phyloP scores from a whole-genome alignment of 2,113 vertebrate genomes.

The Cyprinodon variegatus region DNA sequence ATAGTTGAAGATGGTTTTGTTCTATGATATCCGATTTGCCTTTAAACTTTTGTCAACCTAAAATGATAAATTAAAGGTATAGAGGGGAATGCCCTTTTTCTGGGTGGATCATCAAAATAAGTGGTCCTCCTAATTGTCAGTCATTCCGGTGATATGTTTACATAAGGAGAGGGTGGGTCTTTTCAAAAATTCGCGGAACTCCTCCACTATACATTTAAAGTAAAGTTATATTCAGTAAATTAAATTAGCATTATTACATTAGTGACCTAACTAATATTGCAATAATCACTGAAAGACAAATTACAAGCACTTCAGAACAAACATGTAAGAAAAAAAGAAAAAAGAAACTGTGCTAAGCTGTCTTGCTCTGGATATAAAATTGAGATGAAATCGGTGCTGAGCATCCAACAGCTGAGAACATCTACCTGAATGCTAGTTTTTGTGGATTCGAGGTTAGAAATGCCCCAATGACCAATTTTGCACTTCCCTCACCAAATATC shows the following conservation, averaged over 20 bases:
- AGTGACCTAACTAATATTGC: too few relatives aligned
- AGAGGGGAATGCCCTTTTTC: too few relatives aligned
- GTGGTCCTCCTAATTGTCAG: too few relatives aligned
- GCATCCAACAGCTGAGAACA: neutral
- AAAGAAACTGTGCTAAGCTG: neutral
- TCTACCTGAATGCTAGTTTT: neutral
- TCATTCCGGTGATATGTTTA: too few relatives aligned
- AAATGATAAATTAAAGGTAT: too few relatives aligned
- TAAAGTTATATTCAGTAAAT: too few relatives aligned
- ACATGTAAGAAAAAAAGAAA: neutral
- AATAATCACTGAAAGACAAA: neutral
- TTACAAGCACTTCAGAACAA: neutral
- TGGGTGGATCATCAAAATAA: too few relatives aligned
- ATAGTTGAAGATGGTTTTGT: neutral
- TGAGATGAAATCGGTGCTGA: neutral
- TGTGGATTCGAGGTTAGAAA: neutral
- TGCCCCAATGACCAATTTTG: neutral
- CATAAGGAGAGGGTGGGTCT: too few relatives aligned
- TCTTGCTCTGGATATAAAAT: slow-evolving; percentile 8
- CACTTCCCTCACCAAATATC: neutral
- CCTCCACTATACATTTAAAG: too few relatives aligned
- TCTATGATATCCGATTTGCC: neutral
- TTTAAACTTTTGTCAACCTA: neutral
- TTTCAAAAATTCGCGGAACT: too few relatives aligned
- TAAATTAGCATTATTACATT: neutral